Conservation (phyloP, 2,888 invertebrate genomes). For the Noctua fimbriata region DNA sequence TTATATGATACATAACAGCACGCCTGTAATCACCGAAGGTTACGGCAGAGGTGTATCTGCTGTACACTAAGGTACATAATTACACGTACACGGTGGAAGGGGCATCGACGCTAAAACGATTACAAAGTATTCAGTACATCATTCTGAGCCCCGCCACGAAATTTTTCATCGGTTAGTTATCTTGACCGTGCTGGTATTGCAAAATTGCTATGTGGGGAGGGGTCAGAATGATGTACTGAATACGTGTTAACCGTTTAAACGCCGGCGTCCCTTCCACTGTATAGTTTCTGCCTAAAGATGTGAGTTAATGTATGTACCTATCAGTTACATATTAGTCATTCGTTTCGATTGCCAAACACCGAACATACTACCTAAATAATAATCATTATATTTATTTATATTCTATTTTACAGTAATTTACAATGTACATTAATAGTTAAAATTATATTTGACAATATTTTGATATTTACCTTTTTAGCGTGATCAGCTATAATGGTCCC, state of each 20-base stretch:
- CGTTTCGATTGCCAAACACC: constrained; percentile 24
- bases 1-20: background rate
- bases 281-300: background rate
- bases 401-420: constrained; percentile 66
- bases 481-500: background rate
- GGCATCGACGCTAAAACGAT: too few relatives aligned
- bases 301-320: background rate
- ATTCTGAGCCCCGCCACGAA: too few relatives aligned
- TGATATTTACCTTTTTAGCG: constrained; percentile 28
- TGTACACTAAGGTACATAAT: background rate
- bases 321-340: constrained; percentile 14
- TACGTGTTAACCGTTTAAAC: too few relatives aligned
- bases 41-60: background rate
- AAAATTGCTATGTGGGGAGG: too few relatives aligned
- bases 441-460: constrained; percentile 25
- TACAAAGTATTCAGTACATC: too few relatives aligned
- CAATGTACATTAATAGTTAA: constrained; percentile 61
- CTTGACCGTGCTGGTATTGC: too few relatives aligned
- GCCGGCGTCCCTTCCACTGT: too few relatives aligned
- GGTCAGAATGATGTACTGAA: too few relatives aligned
- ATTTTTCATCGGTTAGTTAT: too few relatives aligned
- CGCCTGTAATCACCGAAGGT: background rate
- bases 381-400: constrained; percentile 51
- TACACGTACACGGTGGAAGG: too few relatives aligned
- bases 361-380: constrained; percentile 46